Conservation (phyloP, 2,113 vertebrate species). For the Cavia aperea region DNA sequence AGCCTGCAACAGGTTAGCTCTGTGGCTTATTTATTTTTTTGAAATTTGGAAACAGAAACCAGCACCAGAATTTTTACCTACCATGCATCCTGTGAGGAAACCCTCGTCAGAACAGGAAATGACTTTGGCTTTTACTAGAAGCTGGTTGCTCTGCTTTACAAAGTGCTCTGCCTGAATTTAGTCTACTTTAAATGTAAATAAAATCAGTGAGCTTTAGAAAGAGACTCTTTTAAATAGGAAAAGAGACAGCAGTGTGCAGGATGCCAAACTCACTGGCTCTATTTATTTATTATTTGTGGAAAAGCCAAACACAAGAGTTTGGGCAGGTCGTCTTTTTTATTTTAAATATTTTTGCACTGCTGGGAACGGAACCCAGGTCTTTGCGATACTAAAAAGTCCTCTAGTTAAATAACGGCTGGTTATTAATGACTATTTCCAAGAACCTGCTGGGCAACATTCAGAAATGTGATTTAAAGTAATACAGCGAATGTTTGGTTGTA, state of each 20-base stretch:
- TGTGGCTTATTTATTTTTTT: background rate
- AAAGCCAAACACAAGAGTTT: background rate
- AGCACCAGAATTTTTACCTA: background rate
- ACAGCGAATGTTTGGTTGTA: too few species aligned
- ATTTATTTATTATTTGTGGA: background rate
- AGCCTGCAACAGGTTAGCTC: too few species aligned
- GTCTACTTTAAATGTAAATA: too few species aligned
- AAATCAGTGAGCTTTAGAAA: too few species aligned
- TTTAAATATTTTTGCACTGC: too few species aligned
- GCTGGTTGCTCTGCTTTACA: background rate
- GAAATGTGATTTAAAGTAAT: too few species aligned
- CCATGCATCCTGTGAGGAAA: background rate
- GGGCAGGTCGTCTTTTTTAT: too few species aligned
- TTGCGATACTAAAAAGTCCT: too few species aligned
- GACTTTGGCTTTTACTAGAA: background rate
- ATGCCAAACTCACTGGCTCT: accelerated
- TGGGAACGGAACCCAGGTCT: too few species aligned
- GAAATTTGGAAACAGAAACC: background rate
- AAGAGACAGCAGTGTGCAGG: accelerated
- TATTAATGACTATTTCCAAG: too few species aligned
- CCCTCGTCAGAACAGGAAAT: background rate
- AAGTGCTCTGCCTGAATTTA: background rate
- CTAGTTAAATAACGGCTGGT: background rate
- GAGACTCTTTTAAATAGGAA: background rate
- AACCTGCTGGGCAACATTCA: background rate